Evolutionary conservation across 2,888 invertebrate genomes (phyloP).

Genomic region (Apamea monoglypha): DNA sequence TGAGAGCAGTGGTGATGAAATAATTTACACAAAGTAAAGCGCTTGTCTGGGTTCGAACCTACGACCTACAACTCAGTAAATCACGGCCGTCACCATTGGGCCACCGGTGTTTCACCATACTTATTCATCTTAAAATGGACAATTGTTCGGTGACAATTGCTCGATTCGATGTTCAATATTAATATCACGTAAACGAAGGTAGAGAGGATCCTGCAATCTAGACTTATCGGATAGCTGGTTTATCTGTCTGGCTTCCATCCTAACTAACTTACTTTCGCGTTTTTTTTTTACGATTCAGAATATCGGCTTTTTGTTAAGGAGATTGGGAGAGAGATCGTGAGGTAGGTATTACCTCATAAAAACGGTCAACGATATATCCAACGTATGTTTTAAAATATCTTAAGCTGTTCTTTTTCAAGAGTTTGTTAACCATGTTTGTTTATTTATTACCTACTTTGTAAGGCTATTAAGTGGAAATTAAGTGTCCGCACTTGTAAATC

Average conservation of each 20-base stretch:
- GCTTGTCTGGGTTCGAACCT: no score
- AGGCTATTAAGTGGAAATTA: no score
- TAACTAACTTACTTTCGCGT: conserved; percentile 42
- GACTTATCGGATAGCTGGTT: conserved; percentile 47
- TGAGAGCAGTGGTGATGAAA: no score
- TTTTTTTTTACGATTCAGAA: conserved; percentile 42
- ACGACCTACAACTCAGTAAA: no score
- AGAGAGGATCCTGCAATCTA: conserved; percentile 34
- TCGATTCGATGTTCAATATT: conserved; percentile 15
- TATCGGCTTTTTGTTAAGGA: conserved; percentile 34
- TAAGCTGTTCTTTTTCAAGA: no score
- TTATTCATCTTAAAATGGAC: background rate
- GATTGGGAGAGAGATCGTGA: background rate
- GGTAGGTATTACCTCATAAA: background rate
- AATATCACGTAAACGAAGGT: conserved; percentile 32
- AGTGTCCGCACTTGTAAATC: no score
- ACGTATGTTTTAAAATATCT: no score
- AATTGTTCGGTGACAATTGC: background rate
- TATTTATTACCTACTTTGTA: no score
- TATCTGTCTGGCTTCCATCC: conserved; percentile 47
- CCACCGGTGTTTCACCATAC: background rate
- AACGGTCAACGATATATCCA: no score
- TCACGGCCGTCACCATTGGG: no score
- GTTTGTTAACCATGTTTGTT: no score
- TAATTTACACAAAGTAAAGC: no score